Base-by-base conservation (phyloP, 92 coral and sea anemone genomes). In the Isaurus tuberculatus region DNA sequence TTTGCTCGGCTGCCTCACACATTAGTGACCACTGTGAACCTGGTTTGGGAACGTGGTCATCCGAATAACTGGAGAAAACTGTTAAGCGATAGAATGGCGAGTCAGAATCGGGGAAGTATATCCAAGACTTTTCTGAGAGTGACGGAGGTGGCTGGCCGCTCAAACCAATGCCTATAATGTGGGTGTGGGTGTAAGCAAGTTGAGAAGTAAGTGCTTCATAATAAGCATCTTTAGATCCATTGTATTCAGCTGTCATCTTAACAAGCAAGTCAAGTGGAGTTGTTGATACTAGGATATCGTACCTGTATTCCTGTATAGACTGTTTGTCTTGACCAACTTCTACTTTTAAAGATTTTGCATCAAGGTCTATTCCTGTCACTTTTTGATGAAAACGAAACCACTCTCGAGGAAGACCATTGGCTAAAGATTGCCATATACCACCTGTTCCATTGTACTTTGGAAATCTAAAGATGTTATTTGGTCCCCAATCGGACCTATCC, bases 61-160 rank as follows among this genome's bases (percentile, higher is more conserved):
- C 86, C 1, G 94, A 80, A 42, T 91, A 91, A 25, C 83, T 91
- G 33, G 94, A 91, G 70, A 91, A 91, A 5, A 91, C 90, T 16
- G 94, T 88, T 29, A 88, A 27, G 14, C 94, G 89, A 51, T 91
- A 91, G 70, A 91, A 88, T 14, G 94, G 92, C 43, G 94, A 84
- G n/a, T 91, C 94, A 0, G 88, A 85, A 70, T 91, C 94, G 19
- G 94, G 92, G 44, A 91, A 91, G 27, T 91, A 91, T 42, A 91
- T 80, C 94, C 94, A 91, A 8, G 92, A 85, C 70, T 85, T 91
- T 70, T 68, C 68, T 3, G 87, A 36, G 26, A 91, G 79, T 8
- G 46, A 49, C 27, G 36, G 16, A 20, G 91, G 87, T 5, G 92
- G 89, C 37, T 81, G 81, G 2, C 94, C 94, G 11, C 49, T 81